Evolutionary conservation across 2,113 vertebrate genomes (phyloP), one percentile per base, ranked within the genome.

Genomic region (Lepisosteus oculatus): DNA sequence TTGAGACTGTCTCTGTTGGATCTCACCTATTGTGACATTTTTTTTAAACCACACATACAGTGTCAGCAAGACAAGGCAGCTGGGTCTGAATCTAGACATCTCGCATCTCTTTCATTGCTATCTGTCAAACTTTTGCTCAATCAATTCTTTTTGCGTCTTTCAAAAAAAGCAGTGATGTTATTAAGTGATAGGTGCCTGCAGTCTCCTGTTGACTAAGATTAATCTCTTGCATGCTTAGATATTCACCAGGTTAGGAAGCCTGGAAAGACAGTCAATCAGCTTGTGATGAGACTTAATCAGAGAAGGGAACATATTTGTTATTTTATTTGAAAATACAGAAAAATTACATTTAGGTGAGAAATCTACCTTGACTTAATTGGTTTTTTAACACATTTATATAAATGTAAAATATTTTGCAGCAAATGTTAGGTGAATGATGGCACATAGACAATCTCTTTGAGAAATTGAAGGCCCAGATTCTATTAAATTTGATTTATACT

Each of bases 211-310:
- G 82, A 84, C 84, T 69, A 74, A 83, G 83, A 89, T 41, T 44
- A 79, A 89, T 88, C 80, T 75, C 61, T 68, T 72, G 73, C 71
- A 78, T 71, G 51, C 80, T 77, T 80, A 77, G 77, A 83, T 79
- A 75, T 77, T 77, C 74, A 70, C 70, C 72, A 73, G 73, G 74
- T 81, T 69, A 70, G 80, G 83, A 81, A 71, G 75, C 67, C 51
- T 75, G 66, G 85, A 81, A 88, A 90, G 86, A 73, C 85, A 85
- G 85, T 90, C 88, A 88, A 85, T 92, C 91, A 88, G 78, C 43
- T 15, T 3, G 65, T 77, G 85, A 89, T 87, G 84, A 85, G 83
- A 85, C 85, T 86, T 83, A 87, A 91, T 86, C 85, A 76, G 84
- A 84, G 76, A 67, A 68, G 71, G 67, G 85, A 86, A 47, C 86